Evolutionary conservation across 2,797 vertebrate genomes (phyloP).

Genomic region (Melopsittacus undulatus): DNA sequence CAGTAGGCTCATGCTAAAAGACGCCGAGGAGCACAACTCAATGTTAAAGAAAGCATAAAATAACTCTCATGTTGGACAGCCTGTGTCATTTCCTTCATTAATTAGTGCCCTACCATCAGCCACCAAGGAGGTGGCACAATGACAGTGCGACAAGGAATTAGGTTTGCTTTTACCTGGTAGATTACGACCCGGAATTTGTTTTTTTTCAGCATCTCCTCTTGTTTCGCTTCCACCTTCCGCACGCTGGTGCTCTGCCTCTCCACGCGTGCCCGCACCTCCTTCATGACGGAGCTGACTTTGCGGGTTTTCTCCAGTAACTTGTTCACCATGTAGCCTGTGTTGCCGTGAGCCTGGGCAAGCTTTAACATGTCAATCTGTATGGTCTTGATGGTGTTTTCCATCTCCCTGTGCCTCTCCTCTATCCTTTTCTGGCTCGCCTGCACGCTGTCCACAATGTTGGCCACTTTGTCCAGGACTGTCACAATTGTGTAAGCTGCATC

Average conservation of each 20-base stretch:
- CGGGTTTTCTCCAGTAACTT: constrained; percentile 94
- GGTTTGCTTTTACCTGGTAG: constrained; percentile 86
- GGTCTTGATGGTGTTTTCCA: constrained; percentile 89
- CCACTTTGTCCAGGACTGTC: constrained; percentile 93
- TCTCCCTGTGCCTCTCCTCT: constrained; percentile 91
- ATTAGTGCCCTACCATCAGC: background rate
- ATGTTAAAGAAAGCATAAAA: background rate
- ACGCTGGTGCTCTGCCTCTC: constrained; percentile 90
- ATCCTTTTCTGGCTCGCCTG: constrained; percentile 94
- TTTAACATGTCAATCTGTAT: constrained; percentile 94
- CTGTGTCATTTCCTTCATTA: background rate
- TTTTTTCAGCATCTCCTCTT: constrained; percentile 95
- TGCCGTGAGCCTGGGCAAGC: constrained; percentile 88
- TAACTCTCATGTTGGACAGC: background rate
- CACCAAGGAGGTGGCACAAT: background rate
- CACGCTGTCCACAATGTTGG: constrained; percentile 92
- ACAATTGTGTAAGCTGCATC: constrained; percentile 92
- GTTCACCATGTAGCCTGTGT: constrained; percentile 86
- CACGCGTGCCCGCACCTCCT: constrained; percentile 90
- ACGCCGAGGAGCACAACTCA: background rate
- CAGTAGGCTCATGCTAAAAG: constrained; percentile 20
- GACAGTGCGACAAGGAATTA: background rate
- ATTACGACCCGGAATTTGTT: constrained; percentile 98
- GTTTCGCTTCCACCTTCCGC: constrained; percentile 91
- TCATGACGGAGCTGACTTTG: constrained; percentile 93